Percentiles rank a stretch among this genome's conserved stretches.
Conservation (phyloP, 2,113 vertebrate genomes). For the Myanophis thanlyinensis region DNA sequence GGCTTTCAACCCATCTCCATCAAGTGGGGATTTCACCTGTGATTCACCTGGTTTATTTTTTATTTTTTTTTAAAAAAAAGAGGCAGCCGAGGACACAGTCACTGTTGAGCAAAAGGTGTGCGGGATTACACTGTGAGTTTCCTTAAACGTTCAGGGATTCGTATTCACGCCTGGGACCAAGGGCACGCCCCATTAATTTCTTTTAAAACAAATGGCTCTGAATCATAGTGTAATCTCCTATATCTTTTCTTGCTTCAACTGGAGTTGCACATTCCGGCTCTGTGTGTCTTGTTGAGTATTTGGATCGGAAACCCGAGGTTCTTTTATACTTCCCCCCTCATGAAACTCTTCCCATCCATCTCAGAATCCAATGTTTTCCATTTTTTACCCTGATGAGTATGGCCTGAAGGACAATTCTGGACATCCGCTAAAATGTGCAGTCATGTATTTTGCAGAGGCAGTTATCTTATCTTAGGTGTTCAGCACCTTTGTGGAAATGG, state of each 20-base stretch:
- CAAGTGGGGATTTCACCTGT: neutral
- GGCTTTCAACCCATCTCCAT: neutral
- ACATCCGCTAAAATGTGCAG: neutral
- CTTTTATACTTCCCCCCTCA: accelerated
- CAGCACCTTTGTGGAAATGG: accelerated
- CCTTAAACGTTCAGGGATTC: neutral
- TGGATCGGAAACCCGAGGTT: neutral
- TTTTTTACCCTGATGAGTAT: neutral
- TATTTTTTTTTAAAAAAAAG: no score
- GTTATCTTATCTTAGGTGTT: neutral
- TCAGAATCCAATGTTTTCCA: neutral
- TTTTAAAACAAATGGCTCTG: neutral
- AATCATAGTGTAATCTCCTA: neutral
- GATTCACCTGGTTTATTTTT: neutral
- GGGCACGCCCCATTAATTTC: neutral
- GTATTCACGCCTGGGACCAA: neutral
- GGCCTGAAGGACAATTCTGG: neutral
- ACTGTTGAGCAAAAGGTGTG: neutral
- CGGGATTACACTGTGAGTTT: neutral
- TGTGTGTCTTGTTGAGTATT: accelerated
- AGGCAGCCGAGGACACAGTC: neutral
- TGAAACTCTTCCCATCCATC: neutral
- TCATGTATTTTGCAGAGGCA: neutral
- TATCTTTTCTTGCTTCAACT: neutral
- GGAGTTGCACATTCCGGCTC: neutral